phyloP scores from a whole-genome alignment of 2,888 invertebrate genomes.

The Liodrosophila aerea region DNA sequence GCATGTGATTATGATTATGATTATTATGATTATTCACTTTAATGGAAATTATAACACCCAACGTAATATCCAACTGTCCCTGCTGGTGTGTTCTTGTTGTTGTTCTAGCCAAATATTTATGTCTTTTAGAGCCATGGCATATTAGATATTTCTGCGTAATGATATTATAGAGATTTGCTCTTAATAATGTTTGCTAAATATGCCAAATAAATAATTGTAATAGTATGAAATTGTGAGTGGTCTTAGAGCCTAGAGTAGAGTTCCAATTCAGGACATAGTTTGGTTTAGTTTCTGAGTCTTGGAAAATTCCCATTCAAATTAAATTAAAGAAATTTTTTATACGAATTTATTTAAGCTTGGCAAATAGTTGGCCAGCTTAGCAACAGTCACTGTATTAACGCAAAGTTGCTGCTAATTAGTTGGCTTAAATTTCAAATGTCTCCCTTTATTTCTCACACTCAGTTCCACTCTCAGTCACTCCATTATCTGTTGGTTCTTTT shows the following conservation, averaged over 20 bases:
- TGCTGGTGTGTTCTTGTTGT: too few species aligned
- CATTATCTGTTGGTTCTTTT: slow-evolving; percentile 1
- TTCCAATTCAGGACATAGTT: too few species aligned
- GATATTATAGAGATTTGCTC: not conserved
- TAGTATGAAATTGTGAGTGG: too few species aligned
- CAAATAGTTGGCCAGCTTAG: slow-evolving; percentile 7
- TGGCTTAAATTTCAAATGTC: slow-evolving; percentile 48
- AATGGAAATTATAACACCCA: slow-evolving; percentile 34
- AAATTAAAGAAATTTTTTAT: not conserved
- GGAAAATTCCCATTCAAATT: too few species aligned
- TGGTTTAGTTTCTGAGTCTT: too few species aligned
- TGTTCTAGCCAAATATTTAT: slow-evolving; percentile 2
- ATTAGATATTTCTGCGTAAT: slow-evolving; percentile 18
- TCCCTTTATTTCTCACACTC: not conserved
- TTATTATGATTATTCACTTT: slow-evolving; percentile 52
- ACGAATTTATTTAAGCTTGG: not conserved
- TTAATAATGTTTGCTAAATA: not conserved
- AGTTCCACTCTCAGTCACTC: not conserved
- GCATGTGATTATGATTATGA: slow-evolving; percentile 49
- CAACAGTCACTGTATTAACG: slow-evolving; percentile 52
- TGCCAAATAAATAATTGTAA: too few species aligned
- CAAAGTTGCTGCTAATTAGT: slow-evolving; percentile 58
- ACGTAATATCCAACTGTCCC: not conserved
- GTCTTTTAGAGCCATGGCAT: slow-evolving; percentile 27
- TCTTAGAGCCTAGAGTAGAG: too few species aligned